phyloP scores from a whole-genome alignment of 2,888 invertebrate species.

The Eulithis testata region DNA sequence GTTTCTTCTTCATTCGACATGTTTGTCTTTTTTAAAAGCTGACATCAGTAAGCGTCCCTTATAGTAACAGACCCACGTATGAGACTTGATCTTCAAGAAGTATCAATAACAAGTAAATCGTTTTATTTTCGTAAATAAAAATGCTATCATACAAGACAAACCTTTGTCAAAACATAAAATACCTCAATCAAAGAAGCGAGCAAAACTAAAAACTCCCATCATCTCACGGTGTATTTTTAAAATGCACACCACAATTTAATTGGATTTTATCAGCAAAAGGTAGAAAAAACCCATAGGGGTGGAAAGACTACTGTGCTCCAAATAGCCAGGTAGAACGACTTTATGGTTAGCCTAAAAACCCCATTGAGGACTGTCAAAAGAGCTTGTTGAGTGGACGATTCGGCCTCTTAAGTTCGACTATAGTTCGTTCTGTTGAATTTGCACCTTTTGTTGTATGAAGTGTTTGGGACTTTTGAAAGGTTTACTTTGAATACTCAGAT shows the following conservation, averaged over 20 bases:
- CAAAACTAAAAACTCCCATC: background rate
- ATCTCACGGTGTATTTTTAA: background rate
- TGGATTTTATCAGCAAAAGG: conserved; percentile 66
- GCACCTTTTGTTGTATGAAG: conserved; percentile 29
- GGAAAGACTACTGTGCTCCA: conserved; percentile 42
- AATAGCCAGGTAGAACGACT: conserved; percentile 51
- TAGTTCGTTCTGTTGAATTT: conserved; percentile 26
- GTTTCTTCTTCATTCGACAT: conserved; percentile 11
- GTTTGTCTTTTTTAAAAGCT: background rate
- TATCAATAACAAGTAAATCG: too few relatives aligned
- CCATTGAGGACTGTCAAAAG: conserved; percentile 38
- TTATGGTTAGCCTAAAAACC: conserved; percentile 19
- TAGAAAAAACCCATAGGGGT: conserved; percentile 36
- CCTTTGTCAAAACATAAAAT: too few relatives aligned
- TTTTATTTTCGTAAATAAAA: too few relatives aligned
- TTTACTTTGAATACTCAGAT: conserved; percentile 11
- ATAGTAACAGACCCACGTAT: background rate
- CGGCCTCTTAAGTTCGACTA: conserved; percentile 22
- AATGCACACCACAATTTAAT: conserved; percentile 48
- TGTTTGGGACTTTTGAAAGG: conserved; percentile 21
- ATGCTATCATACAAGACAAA: background rate
- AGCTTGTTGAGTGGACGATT: conserved; percentile 37
- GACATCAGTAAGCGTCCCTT: background rate
- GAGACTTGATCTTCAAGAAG: too few relatives aligned
- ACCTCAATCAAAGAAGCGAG: background rate